phyloP scores from a whole-genome alignment of 2,888 invertebrate species.

The Agriotes lineatus region DNA sequence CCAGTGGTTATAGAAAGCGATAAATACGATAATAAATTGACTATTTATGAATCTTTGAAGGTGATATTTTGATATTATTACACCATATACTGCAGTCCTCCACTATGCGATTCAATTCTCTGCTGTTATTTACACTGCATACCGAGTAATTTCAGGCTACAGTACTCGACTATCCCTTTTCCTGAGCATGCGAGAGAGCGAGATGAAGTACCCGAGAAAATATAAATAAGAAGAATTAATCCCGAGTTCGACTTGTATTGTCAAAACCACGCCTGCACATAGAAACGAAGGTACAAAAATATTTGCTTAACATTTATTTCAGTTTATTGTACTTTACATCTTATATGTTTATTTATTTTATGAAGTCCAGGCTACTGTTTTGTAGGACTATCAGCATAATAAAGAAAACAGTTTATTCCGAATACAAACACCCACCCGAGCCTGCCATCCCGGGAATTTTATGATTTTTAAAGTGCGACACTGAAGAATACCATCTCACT shows the following conservation, averaged over 20 bases:
- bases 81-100: constrained; percentile 33
- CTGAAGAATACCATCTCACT: constrained; percentile 1
- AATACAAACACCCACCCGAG: constrained; percentile 30
- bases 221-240: constrained; percentile 40
- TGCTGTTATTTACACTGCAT: constrained; percentile 39
- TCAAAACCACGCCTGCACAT: constrained; percentile 45
- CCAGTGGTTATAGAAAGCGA: constrained; percentile 40
- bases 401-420: constrained; percentile 40
- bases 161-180: constrained; percentile 1
- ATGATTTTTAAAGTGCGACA: constrained; percentile 28
- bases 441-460: constrained; percentile 8
- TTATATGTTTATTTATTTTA: constrained; percentile 40
- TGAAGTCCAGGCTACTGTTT: constrained; percentile 38
- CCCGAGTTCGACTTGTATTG: constrained; percentile 41
- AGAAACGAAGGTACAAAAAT: constrained; percentile 39
- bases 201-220: constrained; percentile 17
- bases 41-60: constrained; percentile 45
- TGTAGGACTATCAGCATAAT: constrained; percentile 34
- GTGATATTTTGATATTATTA: constrained; percentile 46
- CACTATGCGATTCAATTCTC: constrained; percentile 38
- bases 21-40: constrained; percentile 45
- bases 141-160: constrained; percentile 25
- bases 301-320: constrained; percentile 43
- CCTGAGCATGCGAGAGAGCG: constrained; percentile 8
- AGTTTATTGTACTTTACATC: constrained; percentile 36